Conservation (phyloP, 2,888 invertebrate species). For the Archips xylosteana region DNA sequence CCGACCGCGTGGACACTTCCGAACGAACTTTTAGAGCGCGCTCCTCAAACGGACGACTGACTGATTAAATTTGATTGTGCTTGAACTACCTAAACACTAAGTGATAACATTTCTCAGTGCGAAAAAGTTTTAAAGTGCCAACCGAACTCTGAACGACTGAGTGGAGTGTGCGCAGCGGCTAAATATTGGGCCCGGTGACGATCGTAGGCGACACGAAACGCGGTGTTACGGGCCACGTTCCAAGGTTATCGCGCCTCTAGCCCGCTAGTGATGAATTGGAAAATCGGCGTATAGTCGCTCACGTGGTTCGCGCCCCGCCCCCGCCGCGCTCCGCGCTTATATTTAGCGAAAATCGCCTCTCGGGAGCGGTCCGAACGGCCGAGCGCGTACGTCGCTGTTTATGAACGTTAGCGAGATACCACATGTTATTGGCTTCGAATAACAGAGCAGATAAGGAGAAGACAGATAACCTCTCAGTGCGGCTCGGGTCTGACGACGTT, state of each 20-base stretch:
- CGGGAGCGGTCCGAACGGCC: constrained; percentile 80
- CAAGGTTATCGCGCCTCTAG: constrained; percentile 84
- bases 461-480: constrained; percentile 81
- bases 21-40: constrained; percentile 52
- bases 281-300: constrained; percentile 85
- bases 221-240: constrained; percentile 80
- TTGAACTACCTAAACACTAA: constrained; percentile 47
- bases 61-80: constrained; percentile 44
- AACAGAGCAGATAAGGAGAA: constrained; percentile 80
- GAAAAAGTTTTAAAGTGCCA: constrained; percentile 76
- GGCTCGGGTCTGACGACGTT: constrained; percentile 68
- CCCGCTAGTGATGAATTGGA: constrained; percentile 84
- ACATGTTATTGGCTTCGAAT: constrained; percentile 83
- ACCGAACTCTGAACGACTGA: constrained; percentile 63
- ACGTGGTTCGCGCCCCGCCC: constrained; percentile 83
- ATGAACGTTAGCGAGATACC: constrained; percentile 80
- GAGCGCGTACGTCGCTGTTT: constrained; percentile 76
- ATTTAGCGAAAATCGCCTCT: constrained; percentile 86
- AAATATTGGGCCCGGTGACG: constrained; percentile 67
- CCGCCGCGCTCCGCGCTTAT: constrained; percentile 79
- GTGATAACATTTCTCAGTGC: constrained; percentile 79
- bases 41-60: constrained; percentile 46
- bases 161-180: constrained; percentile 65
- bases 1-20: constrained; percentile 78
- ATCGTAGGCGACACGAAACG: constrained; percentile 69